Evolutionary conservation across 2,113 vertebrate species (phyloP), one percentile per base, ranked within the genome.

Genomic region (Psophia crepitans): DNA sequence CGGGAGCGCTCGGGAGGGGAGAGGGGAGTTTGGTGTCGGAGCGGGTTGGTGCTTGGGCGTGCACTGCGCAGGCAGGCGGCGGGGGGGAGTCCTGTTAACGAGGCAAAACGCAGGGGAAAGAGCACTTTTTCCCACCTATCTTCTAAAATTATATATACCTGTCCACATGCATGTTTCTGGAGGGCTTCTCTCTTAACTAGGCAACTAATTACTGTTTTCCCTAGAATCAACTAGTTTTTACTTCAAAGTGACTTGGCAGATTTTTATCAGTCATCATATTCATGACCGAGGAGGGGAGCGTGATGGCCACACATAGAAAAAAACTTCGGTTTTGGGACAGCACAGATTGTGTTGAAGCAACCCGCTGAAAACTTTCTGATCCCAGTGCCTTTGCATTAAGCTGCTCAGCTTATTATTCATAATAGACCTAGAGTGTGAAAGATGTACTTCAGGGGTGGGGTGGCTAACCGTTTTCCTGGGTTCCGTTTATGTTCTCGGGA

Each of bases 201-300:
- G 66, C 75, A 12, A 28, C 83, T 89, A 56, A 74, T 77, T 8
- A 8, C 63, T 90, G 51, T 76, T 74, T 90, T 63, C 74, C 57
- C n/a, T 32, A 58, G 82, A 88, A 89, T 89, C 80, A 71, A 60
- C 75, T 85, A 54, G 74, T 90, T 94, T 80, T 88, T 54, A 19
- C 78, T 93, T 91, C 33, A 20, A 95, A 92, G 54, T 88, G 66
- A 85, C 96, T 97, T 97, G 90, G 80, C 91, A 92, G 23, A 91
- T 96, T 94, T 89, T 64, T 91, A 1, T 74, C 58, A 15, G 79
- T 46, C 66, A 18, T 76, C 65, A 22, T 39, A 15, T 88, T 87
- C 33, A 3, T 32, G 89, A 13, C 49, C 41, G 77, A 92, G 80
- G 69, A 90, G 63, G 90, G 86, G 84, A 66, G 64, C 2, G 73